Conservation (phyloP, 2,113 vertebrate species). For the human (Homo sapiens) region DNA sequence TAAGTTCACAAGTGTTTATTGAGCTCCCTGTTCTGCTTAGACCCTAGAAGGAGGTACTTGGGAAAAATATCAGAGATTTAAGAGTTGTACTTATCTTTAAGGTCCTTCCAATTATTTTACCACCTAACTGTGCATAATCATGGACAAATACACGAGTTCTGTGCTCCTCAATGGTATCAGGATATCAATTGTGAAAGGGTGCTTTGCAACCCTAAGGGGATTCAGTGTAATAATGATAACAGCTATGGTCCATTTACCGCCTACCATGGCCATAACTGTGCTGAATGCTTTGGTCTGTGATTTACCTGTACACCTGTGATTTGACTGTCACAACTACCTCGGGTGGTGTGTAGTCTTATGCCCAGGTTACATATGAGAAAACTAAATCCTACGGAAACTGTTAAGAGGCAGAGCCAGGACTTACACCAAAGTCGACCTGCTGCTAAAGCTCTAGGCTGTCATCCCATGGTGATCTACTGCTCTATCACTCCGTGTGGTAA, state of each 20-base stretch:
- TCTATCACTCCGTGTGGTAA: neutral
- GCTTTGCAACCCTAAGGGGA: neutral
- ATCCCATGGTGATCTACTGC: neutral
- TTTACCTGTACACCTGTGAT: neutral
- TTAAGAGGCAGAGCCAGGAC: neutral
- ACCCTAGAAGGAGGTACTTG: neutral
- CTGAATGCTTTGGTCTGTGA: neutral
- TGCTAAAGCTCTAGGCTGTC: neutral
- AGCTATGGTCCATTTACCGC: neutral
- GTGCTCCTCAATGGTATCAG: neutral
- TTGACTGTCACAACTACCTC: neutral
- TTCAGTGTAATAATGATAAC: neutral
- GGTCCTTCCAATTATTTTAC: neutral
- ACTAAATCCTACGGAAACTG: neutral
- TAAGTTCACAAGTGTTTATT: conserved; percentile 16
- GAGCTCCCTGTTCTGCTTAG: neutral
- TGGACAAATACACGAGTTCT: neutral
- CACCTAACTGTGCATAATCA: neutral
- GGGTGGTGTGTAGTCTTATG: neutral
- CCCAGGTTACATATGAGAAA: neutral
- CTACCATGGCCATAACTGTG: neutral
- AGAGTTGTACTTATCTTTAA: neutral
- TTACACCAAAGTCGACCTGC: neutral
- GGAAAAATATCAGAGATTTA: conserved; percentile 1
- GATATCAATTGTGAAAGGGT: neutral